Evolutionary conservation across 2,888 invertebrate species (phyloP).

Genomic region (Tipula unca): DNA sequence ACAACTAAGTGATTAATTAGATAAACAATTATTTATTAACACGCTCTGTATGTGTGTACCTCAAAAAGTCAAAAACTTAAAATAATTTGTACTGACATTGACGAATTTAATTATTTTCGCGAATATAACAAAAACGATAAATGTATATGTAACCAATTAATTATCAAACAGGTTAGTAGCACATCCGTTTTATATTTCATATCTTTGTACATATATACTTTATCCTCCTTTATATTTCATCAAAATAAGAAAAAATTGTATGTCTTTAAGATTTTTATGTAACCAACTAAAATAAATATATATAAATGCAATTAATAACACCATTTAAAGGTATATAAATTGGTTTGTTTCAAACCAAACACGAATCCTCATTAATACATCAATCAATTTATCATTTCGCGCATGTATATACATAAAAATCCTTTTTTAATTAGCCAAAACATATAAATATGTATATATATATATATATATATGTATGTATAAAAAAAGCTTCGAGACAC

Average conservation of each 20-base stretch:
- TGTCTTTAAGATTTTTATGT: background rate
- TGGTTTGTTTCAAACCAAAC: constrained; percentile 14
- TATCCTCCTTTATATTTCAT: background rate
- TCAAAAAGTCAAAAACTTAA: background rate
- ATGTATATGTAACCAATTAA: background rate
- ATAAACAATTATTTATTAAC: background rate
- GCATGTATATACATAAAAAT: background rate
- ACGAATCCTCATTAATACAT: constrained; percentile 14
- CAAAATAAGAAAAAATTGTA: background rate
- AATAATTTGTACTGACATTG: background rate
- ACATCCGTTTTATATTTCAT: background rate
- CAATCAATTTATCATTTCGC: background rate
- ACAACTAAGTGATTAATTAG: background rate
- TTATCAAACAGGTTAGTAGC: constrained; percentile 14
- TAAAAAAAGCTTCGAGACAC: background rate
- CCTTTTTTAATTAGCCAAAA: constrained; percentile 2
- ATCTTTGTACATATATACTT: background rate
- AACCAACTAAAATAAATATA: background rate
- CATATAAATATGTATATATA: too few species aligned
- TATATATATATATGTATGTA: too few species aligned
- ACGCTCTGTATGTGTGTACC: background rate
- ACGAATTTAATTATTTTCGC: background rate
- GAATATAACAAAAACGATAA: background rate
- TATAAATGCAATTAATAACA: constrained; percentile 2
- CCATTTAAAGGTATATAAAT: constrained; percentile 3